Percentiles rank a stretch among this genome's conserved stretches.
phyloP scores from a whole-genome alignment of 2,797 vertebrate genomes.

The Phrynocephalus forsythii region DNA sequence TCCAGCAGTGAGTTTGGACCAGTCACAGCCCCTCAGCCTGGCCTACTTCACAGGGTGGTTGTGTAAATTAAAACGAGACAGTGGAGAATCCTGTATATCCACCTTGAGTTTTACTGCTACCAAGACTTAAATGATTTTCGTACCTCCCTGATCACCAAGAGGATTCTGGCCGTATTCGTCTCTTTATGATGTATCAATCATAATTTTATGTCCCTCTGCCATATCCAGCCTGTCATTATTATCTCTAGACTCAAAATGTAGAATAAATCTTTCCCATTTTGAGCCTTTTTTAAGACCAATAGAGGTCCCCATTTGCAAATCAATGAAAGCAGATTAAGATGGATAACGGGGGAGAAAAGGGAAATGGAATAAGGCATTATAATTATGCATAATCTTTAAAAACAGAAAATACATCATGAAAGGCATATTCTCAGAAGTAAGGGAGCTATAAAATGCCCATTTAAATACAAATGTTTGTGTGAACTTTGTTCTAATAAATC shows the following conservation, averaged over 20 bases:
- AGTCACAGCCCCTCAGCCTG: too few species aligned
- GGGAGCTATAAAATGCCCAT: background rate
- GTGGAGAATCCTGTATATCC: background rate
- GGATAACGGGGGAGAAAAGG: constrained; percentile 27
- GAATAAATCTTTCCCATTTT: constrained; percentile 12
- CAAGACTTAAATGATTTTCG: background rate
- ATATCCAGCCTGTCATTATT: background rate
- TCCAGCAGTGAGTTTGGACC: too few species aligned
- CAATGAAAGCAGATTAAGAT: constrained; percentile 65
- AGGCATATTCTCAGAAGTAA: background rate
- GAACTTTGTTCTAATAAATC: background rate
- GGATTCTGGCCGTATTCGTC: too few species aligned
- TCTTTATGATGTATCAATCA: background rate
- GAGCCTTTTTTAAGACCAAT: constrained; percentile 77
- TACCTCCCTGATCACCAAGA: background rate
- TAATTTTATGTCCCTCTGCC: background rate
- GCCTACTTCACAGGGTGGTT: too few species aligned
- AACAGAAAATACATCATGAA: background rate
- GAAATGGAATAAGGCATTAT: constrained; percentile 44
- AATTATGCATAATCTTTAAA: background rate
- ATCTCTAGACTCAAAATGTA: background rate
- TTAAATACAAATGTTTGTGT: background rate
- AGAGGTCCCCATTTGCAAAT: constrained; percentile 84
- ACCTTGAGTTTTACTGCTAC: constrained; percentile 18
- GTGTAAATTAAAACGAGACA: too few species aligned